These are phyloP conservation scores for Nephila pilipes DNA, from an alignment of 1,140 invertebrate species.

Conservation along the genomic window DNA sequence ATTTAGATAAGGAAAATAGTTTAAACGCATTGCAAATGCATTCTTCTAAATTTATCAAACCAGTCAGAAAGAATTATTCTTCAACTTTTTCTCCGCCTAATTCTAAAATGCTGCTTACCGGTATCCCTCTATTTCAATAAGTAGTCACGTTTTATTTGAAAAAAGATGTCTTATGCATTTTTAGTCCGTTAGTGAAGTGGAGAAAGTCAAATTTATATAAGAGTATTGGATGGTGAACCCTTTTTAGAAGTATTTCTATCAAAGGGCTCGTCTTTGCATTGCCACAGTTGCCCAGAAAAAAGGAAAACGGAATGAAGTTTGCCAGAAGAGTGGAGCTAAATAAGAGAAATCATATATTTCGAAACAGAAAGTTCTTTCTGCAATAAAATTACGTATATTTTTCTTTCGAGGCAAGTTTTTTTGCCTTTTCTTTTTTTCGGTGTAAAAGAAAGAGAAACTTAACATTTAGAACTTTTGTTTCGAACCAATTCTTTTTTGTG, in stretches of 20 bases:
- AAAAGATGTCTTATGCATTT: background rate
- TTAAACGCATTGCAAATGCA: too few relatives aligned
- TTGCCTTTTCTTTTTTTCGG: background rate
- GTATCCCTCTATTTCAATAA: background rate
- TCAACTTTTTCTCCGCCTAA: background rate
- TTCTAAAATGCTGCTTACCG: background rate
- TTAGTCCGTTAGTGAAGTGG: background rate
- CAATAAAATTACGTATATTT: conserved; percentile 36
- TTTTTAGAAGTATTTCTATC: background rate
- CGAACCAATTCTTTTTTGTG: background rate
- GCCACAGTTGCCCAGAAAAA: background rate
- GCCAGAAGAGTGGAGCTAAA: background rate
- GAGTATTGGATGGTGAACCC: background rate
- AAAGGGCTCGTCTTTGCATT: background rate
- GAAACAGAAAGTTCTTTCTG: background rate
- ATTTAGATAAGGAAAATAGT: too few relatives aligned
- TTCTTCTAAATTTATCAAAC: too few relatives aligned
- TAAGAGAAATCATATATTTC: background rate
- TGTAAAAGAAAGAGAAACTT: background rate
- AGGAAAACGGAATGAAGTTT: background rate
- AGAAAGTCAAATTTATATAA: conserved; percentile 30
- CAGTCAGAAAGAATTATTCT: background rate
- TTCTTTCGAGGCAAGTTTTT: background rate
- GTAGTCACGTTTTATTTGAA: background rate
- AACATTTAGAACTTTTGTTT: conserved; percentile 20